Base-by-base conservation (phyloP, 2,797 vertebrate genomes). In the Falco cherrug region DNA sequence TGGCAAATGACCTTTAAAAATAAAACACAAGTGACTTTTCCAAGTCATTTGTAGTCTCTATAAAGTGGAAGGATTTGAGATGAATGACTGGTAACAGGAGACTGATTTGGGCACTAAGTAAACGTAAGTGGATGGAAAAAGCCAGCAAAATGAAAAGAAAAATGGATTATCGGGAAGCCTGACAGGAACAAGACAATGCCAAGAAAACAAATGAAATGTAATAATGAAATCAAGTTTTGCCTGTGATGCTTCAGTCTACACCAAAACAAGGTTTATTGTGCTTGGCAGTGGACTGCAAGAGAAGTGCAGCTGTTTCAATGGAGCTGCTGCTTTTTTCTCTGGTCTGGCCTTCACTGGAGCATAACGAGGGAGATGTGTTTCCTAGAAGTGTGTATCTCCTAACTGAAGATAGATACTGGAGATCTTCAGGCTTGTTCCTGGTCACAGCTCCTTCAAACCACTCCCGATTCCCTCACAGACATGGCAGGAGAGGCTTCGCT, bases 201-300 rank as follows among this genome's bases (percentile, higher is more conserved):
- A 97, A 97, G 90, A 94, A 89, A 97, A 95, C n/a, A 94, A 96
- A 89, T 89, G 89, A 94, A 97, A 96, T 95, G 92, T 95, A 97
- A 97, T 97, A 91, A 97, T 92, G 73, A 89, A 94, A 95, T 96
- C 87, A 87, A 85, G 74, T 92, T 95, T 82, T 94, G 76, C 73
- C 84, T 94, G 88, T 78, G 82, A 94, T 96, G 69, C 41, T 96
- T 95, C 93, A 91, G 80, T n/a, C 89, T 86, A 35, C 35, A 93
- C 83, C 73, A 60, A 94, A 97, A 95, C 43, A 90, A 84, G 80
- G 79, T 95, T 93, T 94, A 65, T 74, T 88, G 79, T 60, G 33
- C 74, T 96, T 95, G 93, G 76, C 82, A 91, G 64, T 5, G 73
- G 28, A 29, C 37, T 68, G 31, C 68, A 69, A 68, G 65, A 29